A percentile compares a stretch with the other conserved stretches of the same genome.
Evolutionary conservation across 2,888 invertebrate genomes (phyloP).

Genomic region (Hedya salicella): DNA sequence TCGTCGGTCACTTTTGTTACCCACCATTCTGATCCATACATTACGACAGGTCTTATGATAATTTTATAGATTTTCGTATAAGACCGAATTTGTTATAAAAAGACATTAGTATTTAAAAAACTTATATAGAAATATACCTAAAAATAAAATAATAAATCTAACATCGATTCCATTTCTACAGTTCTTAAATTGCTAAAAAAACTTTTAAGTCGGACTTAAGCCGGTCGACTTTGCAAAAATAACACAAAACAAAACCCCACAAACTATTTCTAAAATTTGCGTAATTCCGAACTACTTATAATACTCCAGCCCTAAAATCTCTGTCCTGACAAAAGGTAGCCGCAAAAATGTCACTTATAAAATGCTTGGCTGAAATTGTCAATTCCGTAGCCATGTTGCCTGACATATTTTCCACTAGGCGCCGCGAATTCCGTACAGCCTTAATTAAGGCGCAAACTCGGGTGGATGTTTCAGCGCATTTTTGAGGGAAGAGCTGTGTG

Average conservation of each 20-base stretch:
- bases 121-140: no score
- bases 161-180: no score
- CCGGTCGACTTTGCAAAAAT: no score
- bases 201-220: no score
- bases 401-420: slow-evolving; percentile 6
- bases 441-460: slow-evolving; percentile 24
- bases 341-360: not conserved
- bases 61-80: no score
- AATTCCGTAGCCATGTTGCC: slow-evolving; percentile 4
- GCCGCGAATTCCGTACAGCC: not conserved
- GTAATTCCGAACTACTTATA: not conserved
- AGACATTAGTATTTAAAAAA: no score
- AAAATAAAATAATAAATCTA: no score
- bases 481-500: slow-evolving; percentile 17
- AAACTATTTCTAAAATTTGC: not conserved
- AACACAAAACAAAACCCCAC: not conserved
- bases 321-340: slow-evolving; percentile 5
- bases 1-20: no score
- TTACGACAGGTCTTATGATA: no score
- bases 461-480: slow-evolving; percentile 14
- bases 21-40: no score
- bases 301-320: not conserved
- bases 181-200: no score
- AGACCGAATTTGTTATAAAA: no score
- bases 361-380: slow-evolving; percentile 13